Base-by-base conservation (phyloP, 2,888 invertebrate genomes). In the Brenthis hecate region DNA sequence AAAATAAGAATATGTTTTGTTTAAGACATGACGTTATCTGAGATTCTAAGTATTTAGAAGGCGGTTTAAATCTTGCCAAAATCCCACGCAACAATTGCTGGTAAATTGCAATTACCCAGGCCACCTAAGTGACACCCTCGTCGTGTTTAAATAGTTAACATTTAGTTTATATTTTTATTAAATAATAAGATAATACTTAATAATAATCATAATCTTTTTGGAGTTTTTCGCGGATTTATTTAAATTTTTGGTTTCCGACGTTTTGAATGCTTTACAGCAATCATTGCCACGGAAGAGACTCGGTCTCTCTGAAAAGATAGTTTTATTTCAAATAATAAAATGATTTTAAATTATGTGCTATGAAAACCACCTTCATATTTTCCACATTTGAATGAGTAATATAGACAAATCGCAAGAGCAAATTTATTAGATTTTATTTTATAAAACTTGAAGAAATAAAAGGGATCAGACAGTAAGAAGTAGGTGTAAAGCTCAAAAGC, bases 41-140 rank as follows among this genome's bases (percentile, higher is more conserved):
- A 19, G 19, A 19, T 19, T 19, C 19, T 28, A 47, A 6, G 47
- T 47, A 47, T 47, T 48, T 19, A 28, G 28, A 28, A 32, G 53
- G 19, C 47, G 16, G 11, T 36, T 48, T 48, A 43, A 36, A 36
- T 51, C 53, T 51, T 28, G 48, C 32, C 28, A 16, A 55, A 43
- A 57, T 11, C 63, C 68, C 63, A 64, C 68, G 6, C 56, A 32
- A 47, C 13, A 68, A 58, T 68, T 56, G 19, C 13, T n/a, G 60
- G 36, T 50, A 43, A 65, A 58, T 57, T 68, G 47, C 47, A 56
- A 28, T 57, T 56, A 56, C 56, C 50, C 14, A n/a, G 14, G n/a
- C 55, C 64, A 58, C 57, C 54, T 55, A 56, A 16, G 50, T 63
- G 57, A 57, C 65, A 68, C 68, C 63, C 63, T 53, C 63, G 11